Conservation (phyloP, 2,113 vertebrate species). For the Gracilinanus agilis region DNA sequence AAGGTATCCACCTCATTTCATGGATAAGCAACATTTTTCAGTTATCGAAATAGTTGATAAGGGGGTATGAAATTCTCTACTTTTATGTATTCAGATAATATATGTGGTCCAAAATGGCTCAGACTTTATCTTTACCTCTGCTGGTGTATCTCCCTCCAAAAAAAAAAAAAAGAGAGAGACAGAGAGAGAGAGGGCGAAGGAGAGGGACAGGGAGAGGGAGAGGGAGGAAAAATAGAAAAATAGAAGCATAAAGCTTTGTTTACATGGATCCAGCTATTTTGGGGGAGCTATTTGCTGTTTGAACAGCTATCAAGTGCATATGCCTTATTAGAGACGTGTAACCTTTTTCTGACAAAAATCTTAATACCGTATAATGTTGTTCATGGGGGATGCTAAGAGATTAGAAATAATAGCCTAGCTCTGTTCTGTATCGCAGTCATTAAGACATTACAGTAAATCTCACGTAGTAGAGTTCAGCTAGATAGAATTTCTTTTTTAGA, state of each 20-base stretch:
- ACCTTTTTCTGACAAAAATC: conserved; percentile 73
- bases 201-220: too few species aligned
- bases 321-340: conserved; percentile 78
- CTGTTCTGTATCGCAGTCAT: conserved; percentile 75
- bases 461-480: conserved; percentile 71
- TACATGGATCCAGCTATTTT: conserved; percentile 83
- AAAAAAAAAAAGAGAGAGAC: background rate
- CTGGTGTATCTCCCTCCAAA: conserved; percentile 74
- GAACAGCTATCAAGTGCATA: conserved; percentile 72
- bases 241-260: conserved; percentile 82
- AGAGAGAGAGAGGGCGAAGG: too few species aligned
- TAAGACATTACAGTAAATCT: conserved; percentile 72
- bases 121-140: conserved; percentile 74
- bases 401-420: conserved; percentile 61
- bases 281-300: conserved; percentile 75
- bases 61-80: conserved; percentile 54
- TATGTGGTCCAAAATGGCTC: conserved; percentile 66
- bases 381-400: conserved; percentile 72
- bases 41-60: conserved; percentile 59
- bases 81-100: conserved; percentile 77
- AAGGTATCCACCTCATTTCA: conserved; percentile 68
- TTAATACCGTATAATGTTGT: conserved; percentile 57
- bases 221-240: conserved; percentile 16
- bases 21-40: conserved; percentile 68
- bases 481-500: conserved; percentile 70